Evolutionary conservation across 2,113 vertebrate species (phyloP).

Genomic region (Lota lota): DNA sequence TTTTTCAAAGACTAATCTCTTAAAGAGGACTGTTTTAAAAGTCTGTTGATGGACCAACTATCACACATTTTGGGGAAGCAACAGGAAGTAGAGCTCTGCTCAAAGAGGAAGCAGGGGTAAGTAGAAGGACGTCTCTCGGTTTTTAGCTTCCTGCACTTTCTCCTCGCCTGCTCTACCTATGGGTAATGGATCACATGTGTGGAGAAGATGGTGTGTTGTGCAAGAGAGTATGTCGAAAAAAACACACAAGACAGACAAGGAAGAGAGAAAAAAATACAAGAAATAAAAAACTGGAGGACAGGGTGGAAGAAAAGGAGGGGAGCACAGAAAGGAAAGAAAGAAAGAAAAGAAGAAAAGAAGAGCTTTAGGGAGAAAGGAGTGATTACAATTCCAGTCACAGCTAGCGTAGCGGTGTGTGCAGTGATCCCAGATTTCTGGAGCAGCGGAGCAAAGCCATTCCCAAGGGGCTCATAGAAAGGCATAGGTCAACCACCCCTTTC

Average conservation of each 20-base stretch:
- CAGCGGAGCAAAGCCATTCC: conserved; percentile 65
- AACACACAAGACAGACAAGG: conserved; percentile 34
- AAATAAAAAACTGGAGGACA: conserved; percentile 11
- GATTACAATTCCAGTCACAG: conserved; percentile 78
- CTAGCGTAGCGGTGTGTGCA: conserved; percentile 55
- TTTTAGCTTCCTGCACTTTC: conserved; percentile 64
- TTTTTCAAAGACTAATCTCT: no score
- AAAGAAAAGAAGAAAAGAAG: conserved; percentile 13
- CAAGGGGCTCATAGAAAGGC: conserved; percentile 74
- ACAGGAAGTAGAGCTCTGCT: conserved; percentile 30
- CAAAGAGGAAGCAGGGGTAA: conserved; percentile 56
- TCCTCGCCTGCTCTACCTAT: conserved; percentile 38
- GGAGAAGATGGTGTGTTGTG: conserved; percentile 35
- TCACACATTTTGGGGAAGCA: background rate
- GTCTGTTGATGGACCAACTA: no score
- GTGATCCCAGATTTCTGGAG: conserved; percentile 70
- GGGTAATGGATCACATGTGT: conserved; percentile 76
- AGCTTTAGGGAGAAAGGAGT: conserved; percentile 47
- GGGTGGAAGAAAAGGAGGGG: conserved; percentile 8
- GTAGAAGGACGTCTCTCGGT: conserved; percentile 57
- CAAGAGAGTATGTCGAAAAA: conserved; percentile 22
- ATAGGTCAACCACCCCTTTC: conserved; percentile 81
- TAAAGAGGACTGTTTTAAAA: no score
- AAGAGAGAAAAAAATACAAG: conserved; percentile 25
- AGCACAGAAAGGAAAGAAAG: conserved; percentile 7